A percentile compares a stretch with the other conserved stretches of the same genome.
Evolutionary conservation across 37 sponge, comb jelly and placozoan species (phyloP).

Genomic region (Ephydatia muelleri): DNA sequence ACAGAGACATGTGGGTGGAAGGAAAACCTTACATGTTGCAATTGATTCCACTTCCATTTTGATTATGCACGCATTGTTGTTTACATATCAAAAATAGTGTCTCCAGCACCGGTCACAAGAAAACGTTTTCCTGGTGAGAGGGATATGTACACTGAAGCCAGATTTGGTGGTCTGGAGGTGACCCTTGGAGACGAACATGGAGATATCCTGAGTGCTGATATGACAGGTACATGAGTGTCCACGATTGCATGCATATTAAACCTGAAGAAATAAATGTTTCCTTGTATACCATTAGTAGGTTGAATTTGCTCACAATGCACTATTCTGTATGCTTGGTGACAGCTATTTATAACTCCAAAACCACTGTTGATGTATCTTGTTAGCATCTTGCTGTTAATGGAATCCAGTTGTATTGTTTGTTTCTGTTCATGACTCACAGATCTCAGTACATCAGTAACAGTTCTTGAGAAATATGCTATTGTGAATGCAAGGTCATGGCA

Average conservation of each 20-base stretch:
- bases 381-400: too few species aligned
- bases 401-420: not conserved
- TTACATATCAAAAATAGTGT: too few species aligned
- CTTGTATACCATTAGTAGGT: not conserved
- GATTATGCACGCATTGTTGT: not conserved
- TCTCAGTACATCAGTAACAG: not conserved
- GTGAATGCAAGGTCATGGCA: not conserved
- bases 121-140: slow-evolving; percentile 14
- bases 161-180: slow-evolving; percentile 48
- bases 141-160: slow-evolving; percentile 14
- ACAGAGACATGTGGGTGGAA: not conserved
- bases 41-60: too few species aligned
- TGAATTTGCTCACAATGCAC: too few species aligned
- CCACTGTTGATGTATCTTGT: too few species aligned
- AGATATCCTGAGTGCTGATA: slow-evolving; percentile 24
- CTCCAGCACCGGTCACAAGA: not conserved
- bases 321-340: too few species aligned
- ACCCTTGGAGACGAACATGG: slow-evolving; percentile 23
- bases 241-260: not conserved
- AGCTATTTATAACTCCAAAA: too few species aligned
- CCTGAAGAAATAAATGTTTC: not conserved
- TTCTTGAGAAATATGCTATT: not conserved
- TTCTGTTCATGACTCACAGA: not conserved
- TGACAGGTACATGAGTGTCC: slow-evolving; percentile 11
- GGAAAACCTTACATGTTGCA: not conserved